phyloP scores from a whole-genome alignment of 2,113 vertebrate species.

The Megaceryle torquata region DNA sequence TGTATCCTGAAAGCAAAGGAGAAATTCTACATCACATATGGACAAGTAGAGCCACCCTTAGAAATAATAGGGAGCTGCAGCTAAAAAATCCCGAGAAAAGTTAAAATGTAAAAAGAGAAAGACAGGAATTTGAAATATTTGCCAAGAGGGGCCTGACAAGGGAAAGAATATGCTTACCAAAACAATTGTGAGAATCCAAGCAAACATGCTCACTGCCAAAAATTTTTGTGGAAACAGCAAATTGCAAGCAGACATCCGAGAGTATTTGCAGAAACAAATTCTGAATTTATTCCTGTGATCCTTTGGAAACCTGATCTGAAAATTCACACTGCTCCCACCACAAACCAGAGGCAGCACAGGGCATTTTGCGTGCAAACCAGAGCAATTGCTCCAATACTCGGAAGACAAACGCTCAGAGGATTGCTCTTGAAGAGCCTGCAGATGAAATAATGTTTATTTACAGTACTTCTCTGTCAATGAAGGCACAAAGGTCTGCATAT shows the following conservation, averaged over 20 bases:
- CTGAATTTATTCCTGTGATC: neutral
- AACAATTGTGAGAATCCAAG: slow-evolving; percentile 46
- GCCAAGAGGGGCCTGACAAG: slow-evolving; percentile 43
- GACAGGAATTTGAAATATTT: slow-evolving; percentile 41
- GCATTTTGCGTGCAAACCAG: accelerated
- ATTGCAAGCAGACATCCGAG: neutral
- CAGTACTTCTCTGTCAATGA: neutral
- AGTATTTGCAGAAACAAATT: neutral
- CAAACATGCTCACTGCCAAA: slow-evolving; percentile 34
- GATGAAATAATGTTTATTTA: accelerated
- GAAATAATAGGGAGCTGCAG: neutral
- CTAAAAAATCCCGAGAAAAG: neutral
- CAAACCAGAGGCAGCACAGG: neutral
- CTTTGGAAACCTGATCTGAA: neutral
- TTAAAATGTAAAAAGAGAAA: neutral
- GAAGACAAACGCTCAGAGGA: too few species aligned
- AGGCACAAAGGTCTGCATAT: neutral
- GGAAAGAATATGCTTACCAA: slow-evolving; percentile 39
- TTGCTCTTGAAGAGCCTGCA: neutral
- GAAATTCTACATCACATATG: neutral
- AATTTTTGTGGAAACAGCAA: slow-evolving; percentile 32
- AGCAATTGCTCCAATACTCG: accelerated
- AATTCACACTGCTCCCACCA: neutral
- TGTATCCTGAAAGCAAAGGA: neutral
- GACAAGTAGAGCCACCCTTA: neutral